A percentile compares a stretch with the other conserved stretches of the same genome.
phyloP scores from a whole-genome alignment of 2,797 vertebrate species.

The Enteromius fasciolatus region DNA sequence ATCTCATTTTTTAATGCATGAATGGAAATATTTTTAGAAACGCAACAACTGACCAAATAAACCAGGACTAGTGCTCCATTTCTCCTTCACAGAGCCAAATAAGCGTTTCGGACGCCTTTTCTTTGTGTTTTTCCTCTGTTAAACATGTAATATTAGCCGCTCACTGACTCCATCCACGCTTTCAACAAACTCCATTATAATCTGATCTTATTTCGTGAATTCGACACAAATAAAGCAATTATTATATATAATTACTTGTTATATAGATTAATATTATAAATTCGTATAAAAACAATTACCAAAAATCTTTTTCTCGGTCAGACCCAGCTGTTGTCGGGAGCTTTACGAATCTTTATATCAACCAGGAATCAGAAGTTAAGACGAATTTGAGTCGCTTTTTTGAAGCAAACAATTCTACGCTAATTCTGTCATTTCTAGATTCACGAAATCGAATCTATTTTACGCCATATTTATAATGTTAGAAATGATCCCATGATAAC shows the following conservation, averaged over 20 bases:
- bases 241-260: no score
- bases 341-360: neutral
- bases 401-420: neutral
- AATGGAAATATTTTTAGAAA: neutral
- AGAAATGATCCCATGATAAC: neutral
- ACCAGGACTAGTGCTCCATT: neutral
- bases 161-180: neutral
- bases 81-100: no score
- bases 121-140: no score
- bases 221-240: neutral
- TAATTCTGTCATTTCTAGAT: neutral
- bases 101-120: neutral
- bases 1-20: neutral
- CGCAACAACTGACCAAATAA: neutral
- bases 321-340: neutral
- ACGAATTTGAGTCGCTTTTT: no score
- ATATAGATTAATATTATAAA: neutral
- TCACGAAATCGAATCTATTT: neutral
- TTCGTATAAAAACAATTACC: no score
- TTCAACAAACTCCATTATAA: neutral
- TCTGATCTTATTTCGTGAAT: neutral
- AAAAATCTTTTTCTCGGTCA: neutral
- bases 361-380: neutral
- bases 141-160: neutral
- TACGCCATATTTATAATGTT: neutral